Evolutionary conservation across 2,113 vertebrate species (phyloP), one percentile per base, ranked within the genome.

Genomic region (Otocyon megalotis): DNA sequence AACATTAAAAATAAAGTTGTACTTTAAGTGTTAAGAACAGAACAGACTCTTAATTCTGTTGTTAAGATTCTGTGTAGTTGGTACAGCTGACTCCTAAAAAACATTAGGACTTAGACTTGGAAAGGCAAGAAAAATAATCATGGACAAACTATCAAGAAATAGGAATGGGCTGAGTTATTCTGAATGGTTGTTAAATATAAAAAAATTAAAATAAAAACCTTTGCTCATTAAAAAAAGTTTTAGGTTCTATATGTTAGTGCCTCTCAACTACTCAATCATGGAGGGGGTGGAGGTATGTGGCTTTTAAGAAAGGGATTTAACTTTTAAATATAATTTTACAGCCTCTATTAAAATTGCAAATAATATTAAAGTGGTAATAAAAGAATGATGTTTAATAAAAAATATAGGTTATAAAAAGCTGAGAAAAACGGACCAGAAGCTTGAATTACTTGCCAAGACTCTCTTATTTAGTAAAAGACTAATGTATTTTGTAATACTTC

Each of bases 311-410:
- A 82, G 3, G 43, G 48, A 32, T 81, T 94, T 95, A 91, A 94
- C 72, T 91, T 95, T 30, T 93, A 95, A 93, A 88, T 79, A 84
- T 56, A 94, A 97, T 91, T 93, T 94, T 82, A 88, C 48, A 96
- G 79, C 28, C 65, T 67, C 86, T 81, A 77, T 60, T 93, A 88
- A 96, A 96, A 91, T 93, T 94, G 94, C 85, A 97, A 69, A 56
- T 58, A 90, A 93, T 67, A 96, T 56, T 43, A 48, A 79, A 56
- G 30, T 82, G 35, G 74, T 72, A 69, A 83, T 77, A 93, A 93
- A 82, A 80, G 9, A 89, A 13, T 26, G 12, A 60, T 76, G 24
- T 89, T 96, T 74, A 94, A 85, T 63, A 65, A 79, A 95, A 88
- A 94, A 89, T 17, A 26, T 2, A 71, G 35, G 16, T 79, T 86